Base-by-base conservation (phyloP, 1,140 invertebrate genomes). In the Scylla paramamosain region DNA sequence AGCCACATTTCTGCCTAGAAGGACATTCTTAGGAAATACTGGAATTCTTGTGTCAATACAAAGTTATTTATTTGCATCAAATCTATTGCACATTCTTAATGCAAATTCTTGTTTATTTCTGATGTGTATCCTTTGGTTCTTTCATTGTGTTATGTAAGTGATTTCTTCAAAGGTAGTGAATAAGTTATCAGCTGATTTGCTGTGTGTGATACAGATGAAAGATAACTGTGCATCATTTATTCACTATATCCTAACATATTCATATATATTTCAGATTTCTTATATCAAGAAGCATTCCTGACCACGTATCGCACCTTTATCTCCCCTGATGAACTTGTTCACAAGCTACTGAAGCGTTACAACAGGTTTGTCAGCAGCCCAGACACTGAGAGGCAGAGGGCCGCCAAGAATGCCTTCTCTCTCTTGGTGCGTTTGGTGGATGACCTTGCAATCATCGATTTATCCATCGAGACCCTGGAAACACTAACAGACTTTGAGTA, bases 261-360 rank as follows among this genome's bases (percentile, higher is more conserved):
- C 52, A 59, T 91, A 67, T 77, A 83, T 59, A 4, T 95, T 97
- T 82, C 97, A 99, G 99, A 99, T 97, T 99, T 99, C 97, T 97
- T 98, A 96, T 99, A 99, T 97, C 99, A 99, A 97, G 99, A 99
- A 97, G 99, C 99, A 67, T 99, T 99, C 97, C 97, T 99, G 96
- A 99, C 99, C 32, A 99, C 99, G 82, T 99, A 99, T 97, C 98
- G 99, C 96, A 99, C 99, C 94, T 99, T 99, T 97, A 98, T 99
- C 96, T 97, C 98, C 87, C 98, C 99, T n/a, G 97, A 98, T 93
- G 98, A 98, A 95, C 97, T 99, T 94, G 98, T 99, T 95, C 98
- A 98, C 96, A 99, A 99, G 97, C 97, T 99, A 82, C 98, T 99
- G 96, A 98, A 98, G 97, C 98, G 99, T 95, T 98, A 98, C 97